Conservation (phyloP, 2,888 invertebrate genomes). For the Adineta ricciae region DNA sequence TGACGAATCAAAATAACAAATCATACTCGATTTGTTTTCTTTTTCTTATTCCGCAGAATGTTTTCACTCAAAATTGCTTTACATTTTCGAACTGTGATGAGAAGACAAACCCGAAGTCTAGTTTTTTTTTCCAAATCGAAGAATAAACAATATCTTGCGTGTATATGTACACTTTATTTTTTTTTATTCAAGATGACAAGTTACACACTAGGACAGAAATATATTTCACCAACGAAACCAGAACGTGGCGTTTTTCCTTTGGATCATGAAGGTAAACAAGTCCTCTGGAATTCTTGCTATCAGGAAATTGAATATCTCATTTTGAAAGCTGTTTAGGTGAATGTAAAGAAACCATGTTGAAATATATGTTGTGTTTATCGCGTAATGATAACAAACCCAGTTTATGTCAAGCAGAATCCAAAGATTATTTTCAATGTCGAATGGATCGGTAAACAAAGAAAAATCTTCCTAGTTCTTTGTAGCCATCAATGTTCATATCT, state of each 20-base stretch:
- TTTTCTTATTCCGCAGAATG: neutral
- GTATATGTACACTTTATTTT: no score
- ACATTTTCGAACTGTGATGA: neutral
- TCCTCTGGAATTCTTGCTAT: neutral
- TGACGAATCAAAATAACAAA: neutral
- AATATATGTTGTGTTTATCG: neutral
- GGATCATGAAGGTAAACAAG: neutral
- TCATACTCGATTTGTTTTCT: neutral
- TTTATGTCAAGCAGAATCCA: neutral
- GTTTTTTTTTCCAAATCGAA: neutral
- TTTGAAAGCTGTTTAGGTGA: neutral
- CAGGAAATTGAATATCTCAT: neutral
- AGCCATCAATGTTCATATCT: no score
- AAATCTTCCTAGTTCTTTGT: no score
- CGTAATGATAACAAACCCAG: neutral
- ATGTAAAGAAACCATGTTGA: neutral
- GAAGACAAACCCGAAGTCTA: neutral
- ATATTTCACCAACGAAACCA: neutral
- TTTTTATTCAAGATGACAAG: neutral
- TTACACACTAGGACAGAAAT: neutral
- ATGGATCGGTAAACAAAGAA: neutral
- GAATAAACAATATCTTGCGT: neutral
- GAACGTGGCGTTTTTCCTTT: neutral
- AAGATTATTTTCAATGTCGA: neutral
- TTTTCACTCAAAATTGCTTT: neutral